These are phyloP conservation scores for Hemicordylus capensis DNA, from an alignment of 2,113 vertebrate genomes.

Conservation along the genomic window DNA sequence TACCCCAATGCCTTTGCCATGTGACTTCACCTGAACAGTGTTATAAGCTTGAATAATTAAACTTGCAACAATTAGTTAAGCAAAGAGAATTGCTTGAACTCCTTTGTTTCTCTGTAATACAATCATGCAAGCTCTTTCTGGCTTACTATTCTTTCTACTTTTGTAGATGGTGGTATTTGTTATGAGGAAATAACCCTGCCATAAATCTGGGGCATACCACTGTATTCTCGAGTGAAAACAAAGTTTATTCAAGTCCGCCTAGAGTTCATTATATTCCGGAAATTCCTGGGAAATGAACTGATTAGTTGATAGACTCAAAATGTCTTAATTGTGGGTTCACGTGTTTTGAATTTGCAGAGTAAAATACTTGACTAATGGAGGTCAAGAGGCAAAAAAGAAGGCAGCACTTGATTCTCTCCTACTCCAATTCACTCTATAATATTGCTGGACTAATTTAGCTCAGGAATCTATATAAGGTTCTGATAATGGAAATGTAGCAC, in stretches of 20 bases:
- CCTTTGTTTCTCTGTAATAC: background rate
- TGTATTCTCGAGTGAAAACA: background rate
- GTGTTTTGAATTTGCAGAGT: background rate
- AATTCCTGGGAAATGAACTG: background rate
- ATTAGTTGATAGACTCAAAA: background rate
- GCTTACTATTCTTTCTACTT: background rate
- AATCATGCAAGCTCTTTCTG: background rate
- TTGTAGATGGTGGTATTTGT: background rate
- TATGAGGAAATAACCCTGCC: background rate
- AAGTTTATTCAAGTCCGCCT: background rate
- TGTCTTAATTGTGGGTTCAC: background rate
- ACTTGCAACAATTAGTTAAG: background rate
- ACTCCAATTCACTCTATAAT: too few species aligned
- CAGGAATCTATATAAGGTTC: too few species aligned
- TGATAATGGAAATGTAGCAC: background rate
- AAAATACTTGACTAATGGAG: background rate
- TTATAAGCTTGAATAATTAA: background rate
- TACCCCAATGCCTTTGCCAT: background rate
- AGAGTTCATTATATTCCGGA: background rate
- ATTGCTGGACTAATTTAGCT: too few species aligned
- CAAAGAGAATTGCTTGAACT: background rate
- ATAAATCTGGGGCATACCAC: background rate
- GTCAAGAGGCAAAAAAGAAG: background rate
- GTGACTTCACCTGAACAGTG: background rate
- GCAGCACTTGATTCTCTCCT: background rate